Evolutionary conservation across 1,140 invertebrate species (phyloP), one percentile per base, ranked within the genome.

Genomic region (Lordiphosa clarofinis): DNA sequence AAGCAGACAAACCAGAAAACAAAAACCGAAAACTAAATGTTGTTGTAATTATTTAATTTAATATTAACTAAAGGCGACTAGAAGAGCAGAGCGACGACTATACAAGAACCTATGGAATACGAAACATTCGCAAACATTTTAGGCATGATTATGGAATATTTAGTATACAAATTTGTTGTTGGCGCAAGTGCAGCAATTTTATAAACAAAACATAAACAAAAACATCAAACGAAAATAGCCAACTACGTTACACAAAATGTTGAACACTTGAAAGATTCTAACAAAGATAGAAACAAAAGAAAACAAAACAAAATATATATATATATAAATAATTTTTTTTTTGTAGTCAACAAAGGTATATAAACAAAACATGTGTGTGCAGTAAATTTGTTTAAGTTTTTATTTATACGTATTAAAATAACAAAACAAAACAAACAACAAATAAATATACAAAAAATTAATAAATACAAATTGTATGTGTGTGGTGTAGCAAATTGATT

Each of bases 311-410:
- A 73, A 53, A 54, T 74, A 63, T 44, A 72, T 40, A 44, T 44
- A 28, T 60, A 55, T 52, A 49, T 38, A 24, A 40, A 42, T 50
- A 24, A 59, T 68, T 68, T 66, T 60, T 61, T 62, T 61, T 59
- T 64, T 56, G 66, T 65, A 70, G 66, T 65, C 50, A 66, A 53
- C 56, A 64, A 66, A 19, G 19, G 19, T 19, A 19, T 19, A 19
- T 19, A 19, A 19, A 19, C 19, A 53, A 59, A 54, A 68, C 73
- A 82, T 72, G 71, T 75, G 75, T 75, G 75, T 82, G 75, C 75
- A 81, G 75, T 82, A 81, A 82, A 75, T 81, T 65, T 81, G 75
- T 81, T 81, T 81, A 81, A 81, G 76, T 81, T 81, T 79, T 81
- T 81, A 81, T 81, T 82, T 81, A 81, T 81, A 79, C 64, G 69